These are phyloP conservation scores for Pantherophis alleghaniensis DNA, from an alignment of 2,797 vertebrate species.

Conservation along the genomic window DNA sequence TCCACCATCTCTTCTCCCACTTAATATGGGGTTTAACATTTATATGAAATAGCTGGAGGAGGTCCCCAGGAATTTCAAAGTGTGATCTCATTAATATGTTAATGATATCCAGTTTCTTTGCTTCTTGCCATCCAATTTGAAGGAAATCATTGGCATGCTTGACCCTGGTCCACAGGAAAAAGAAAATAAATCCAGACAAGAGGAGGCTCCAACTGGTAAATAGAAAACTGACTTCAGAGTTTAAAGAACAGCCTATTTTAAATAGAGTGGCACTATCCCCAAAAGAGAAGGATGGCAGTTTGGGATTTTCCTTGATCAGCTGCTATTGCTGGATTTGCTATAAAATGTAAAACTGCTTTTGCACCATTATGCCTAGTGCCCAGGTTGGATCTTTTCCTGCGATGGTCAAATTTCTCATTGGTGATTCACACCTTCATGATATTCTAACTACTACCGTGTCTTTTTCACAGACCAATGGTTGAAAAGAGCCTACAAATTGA, in stretches of 20 bases:
- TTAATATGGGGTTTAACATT: neutral
- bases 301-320: neutral
- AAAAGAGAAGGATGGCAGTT: neutral
- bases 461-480: neutral
- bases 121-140: neutral
- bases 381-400: neutral
- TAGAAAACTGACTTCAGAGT: neutral
- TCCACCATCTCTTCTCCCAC: neutral
- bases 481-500: neutral
- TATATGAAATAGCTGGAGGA: neutral
- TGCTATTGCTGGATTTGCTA: neutral
- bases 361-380: neutral
- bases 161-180: neutral
- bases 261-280: neutral
- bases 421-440: neutral
- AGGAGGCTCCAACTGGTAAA: neutral
- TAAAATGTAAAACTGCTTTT: neutral
- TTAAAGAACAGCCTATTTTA: neutral
- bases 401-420: neutral
- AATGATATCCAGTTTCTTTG: neutral
- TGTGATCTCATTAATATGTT: neutral
- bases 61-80: neutral
- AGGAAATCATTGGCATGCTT: neutral
- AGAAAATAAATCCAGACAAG: neutral
- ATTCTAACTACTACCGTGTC: neutral